Evolutionary conservation across 2,797 vertebrate species (phyloP).

Genomic region (Acropternis orthonyx): DNA sequence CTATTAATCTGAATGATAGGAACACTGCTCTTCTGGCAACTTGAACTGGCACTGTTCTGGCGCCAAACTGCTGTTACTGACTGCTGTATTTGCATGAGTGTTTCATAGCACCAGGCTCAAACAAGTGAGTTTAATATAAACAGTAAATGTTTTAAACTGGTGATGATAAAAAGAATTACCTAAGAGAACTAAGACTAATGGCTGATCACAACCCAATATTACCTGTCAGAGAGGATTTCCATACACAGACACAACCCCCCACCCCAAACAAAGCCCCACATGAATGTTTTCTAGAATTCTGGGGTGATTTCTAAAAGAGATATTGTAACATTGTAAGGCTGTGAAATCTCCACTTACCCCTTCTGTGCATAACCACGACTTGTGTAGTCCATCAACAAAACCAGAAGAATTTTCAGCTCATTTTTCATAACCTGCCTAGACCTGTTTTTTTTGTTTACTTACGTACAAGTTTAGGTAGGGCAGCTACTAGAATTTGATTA

Average conservation of each 20-base stretch:
- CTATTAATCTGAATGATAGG: background rate
- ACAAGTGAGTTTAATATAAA: background rate
- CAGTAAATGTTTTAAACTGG: background rate
- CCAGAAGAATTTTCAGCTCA: background rate
- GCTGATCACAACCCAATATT: background rate
- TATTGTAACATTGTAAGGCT: background rate
- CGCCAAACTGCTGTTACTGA: background rate
- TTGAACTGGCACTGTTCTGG: background rate
- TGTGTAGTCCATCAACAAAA: background rate
- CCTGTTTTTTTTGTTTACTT: background rate
- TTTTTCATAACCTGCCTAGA: background rate
- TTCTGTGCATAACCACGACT: accelerated
- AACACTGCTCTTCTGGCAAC: background rate
- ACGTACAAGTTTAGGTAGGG: background rate
- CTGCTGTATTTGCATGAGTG: background rate
- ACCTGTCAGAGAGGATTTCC: background rate
- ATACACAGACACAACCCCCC: background rate
- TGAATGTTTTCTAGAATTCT: background rate
- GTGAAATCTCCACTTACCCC: background rate
- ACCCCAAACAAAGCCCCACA: background rate
- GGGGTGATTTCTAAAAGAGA: background rate
- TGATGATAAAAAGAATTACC: background rate
- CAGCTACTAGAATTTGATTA: background rate
- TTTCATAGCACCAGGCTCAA: background rate
- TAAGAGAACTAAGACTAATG: background rate